phyloP scores from a whole-genome alignment of 2,888 invertebrate species.

The Morinoia aosen region DNA sequence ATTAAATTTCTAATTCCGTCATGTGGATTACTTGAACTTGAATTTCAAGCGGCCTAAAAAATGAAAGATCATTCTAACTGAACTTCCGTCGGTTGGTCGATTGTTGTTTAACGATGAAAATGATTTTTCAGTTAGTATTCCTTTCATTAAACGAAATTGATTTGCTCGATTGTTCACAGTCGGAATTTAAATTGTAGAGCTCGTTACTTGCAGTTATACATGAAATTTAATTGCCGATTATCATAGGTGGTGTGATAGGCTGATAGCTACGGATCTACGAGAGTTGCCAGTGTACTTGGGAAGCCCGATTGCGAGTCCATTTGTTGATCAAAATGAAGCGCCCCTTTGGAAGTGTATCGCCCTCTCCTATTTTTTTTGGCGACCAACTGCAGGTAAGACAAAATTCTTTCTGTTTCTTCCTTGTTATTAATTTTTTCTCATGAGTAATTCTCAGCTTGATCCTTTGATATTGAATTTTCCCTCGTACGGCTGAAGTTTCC shows the following conservation, averaged over 20 bases:
- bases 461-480: not conserved
- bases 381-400: not conserved
- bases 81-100: not conserved
- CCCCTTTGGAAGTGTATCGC: not conserved
- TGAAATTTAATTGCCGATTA: not conserved
- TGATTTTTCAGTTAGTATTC: not conserved
- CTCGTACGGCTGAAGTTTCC: not conserved
- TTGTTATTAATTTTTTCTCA: not conserved
- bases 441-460: not conserved
- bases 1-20: not conserved
- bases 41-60: not conserved
- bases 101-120: not conserved
- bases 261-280: not conserved
- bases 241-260: conserved; percentile 34
- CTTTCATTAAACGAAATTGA: not conserved
- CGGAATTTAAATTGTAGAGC: not conserved
- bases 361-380: not conserved
- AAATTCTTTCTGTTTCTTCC: not conserved
- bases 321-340: conserved; percentile 31
- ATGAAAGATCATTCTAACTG: not conserved
- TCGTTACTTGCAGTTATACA: not conserved
- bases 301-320: not conserved
- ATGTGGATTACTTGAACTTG: not conserved
- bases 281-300: not conserved
- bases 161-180: not conserved